Percentiles rank a stretch among this genome's conserved stretches.
These are phyloP conservation scores for Perca fluviatilis DNA, from an alignment of 2,113 vertebrate species.

Conservation along the genomic window DNA sequence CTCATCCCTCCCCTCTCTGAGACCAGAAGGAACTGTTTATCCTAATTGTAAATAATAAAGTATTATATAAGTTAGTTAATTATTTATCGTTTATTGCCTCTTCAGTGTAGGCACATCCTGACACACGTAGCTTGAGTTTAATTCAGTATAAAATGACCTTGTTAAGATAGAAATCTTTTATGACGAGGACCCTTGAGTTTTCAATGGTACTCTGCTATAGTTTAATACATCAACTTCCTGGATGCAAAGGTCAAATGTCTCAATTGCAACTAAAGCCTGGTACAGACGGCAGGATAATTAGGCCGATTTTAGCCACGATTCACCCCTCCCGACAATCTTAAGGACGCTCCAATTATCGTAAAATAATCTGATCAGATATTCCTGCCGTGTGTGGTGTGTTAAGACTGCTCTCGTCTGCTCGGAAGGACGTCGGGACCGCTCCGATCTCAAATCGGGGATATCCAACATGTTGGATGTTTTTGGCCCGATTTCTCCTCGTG, in stretches of 20 bases:
- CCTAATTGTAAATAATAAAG: slow-evolving; percentile 2
- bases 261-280: slow-evolving; percentile 5
- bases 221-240: background rate
- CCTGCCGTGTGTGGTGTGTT: no score
- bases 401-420: no score
- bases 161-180: slow-evolving; percentile 18
- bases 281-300: no score
- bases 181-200: background rate
- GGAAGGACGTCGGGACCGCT: no score
- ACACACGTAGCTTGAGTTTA: slow-evolving; percentile 17
- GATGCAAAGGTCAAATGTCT: slow-evolving; percentile 44
- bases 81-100: background rate
- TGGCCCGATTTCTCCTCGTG: no score
- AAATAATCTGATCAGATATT: no score
- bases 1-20: background rate
- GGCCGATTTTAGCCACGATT: no score
- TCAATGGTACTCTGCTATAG: background rate
- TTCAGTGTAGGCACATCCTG: background rate
- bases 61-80: background rate
- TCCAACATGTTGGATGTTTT: no score
- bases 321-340: no score
- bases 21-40: background rate
- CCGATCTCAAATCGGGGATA: no score
- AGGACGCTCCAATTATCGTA: no score
- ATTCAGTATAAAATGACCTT: slow-evolving; percentile 36